Base-by-base conservation (phyloP, 2,797 vertebrate species). In the Acipenser transmontanus region DNA sequence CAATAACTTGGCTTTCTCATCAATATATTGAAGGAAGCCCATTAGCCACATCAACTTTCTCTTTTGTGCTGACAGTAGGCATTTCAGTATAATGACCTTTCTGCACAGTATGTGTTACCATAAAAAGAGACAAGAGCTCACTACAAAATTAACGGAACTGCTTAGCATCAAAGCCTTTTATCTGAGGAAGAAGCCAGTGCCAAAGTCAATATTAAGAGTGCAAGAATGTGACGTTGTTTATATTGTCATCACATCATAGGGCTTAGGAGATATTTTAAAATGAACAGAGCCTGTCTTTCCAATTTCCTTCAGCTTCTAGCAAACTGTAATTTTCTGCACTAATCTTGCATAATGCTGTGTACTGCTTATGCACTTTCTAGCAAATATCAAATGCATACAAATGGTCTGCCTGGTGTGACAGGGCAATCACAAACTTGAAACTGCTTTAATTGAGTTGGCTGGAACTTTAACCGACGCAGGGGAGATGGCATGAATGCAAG, bases 81-180 rank as follows among this genome's bases (percentile, higher is more conserved):
- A 81, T 84, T 79, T 82, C 69, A 49, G 54, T 79, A 80, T 86
- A 89, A 90, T 83, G 82, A 88, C 81, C 81, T 88, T 87, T 84
- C 78, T 77, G 84, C 86, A 84, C 84, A 87, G 87, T 87, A 76
- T 84, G 87, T 73, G 73, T 80, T 83, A 78, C 77, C 84, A 85
- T 87, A 87, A 88, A 87, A 87, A 84, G 79, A 82, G 83, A 85
- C 78, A 84, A 67, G 82, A 83, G 77, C 68, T 71, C 75, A 75
- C 73, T 81, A 68, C 62, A 81, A 87, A 89, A 88, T 85, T 82
- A 91, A 88, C 89, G 84, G 77, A 87, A 87, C 78, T 82, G 78
- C 77, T 87, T 79, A 82, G 78, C 80, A 84, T 80, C 73, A 80
- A 78, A 81, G 73, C 71, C 80, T 86, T 89, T 89, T 83, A 89